A percentile compares a stretch with the other conserved stretches of the same genome.
These are phyloP conservation scores for Apus apus DNA, from an alignment of 2,113 vertebrate species.

Conservation along the genomic window DNA sequence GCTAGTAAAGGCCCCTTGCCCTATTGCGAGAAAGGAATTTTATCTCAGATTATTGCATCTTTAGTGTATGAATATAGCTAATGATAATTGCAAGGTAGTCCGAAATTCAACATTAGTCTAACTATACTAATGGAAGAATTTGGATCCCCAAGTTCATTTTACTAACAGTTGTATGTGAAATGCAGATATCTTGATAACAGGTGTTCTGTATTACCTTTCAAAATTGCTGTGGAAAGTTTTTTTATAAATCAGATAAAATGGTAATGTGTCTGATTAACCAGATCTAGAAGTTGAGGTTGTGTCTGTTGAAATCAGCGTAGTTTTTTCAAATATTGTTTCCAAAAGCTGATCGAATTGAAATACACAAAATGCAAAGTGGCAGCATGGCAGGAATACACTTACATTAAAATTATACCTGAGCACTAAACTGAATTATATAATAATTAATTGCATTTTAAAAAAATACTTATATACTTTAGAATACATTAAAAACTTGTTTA, in stretches of 20 bases:
- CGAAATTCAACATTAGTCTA: background rate
- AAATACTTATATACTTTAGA: background rate
- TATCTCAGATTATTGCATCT: background rate
- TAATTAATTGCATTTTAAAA: background rate
- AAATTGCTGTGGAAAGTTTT: background rate
- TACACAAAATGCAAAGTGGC: background rate
- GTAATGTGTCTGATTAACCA: background rate
- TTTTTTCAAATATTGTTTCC: background rate
- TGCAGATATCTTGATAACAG: background rate
- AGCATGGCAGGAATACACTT: background rate
- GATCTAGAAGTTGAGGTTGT: background rate
- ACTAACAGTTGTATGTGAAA: background rate
- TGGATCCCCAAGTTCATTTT: background rate
- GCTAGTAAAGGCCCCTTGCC: background rate
- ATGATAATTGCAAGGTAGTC: background rate
- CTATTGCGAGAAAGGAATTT: background rate
- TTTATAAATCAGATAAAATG: background rate
- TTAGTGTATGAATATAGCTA: background rate
- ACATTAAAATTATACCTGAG: background rate
- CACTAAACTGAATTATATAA: background rate
- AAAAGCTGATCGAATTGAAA: background rate
- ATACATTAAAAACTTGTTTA: background rate
- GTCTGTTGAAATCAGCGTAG: background rate
- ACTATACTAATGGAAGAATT: background rate
- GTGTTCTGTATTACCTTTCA: background rate